phyloP scores from a whole-genome alignment of 2,113 vertebrate genomes.

The Procapra przewalskii region DNA sequence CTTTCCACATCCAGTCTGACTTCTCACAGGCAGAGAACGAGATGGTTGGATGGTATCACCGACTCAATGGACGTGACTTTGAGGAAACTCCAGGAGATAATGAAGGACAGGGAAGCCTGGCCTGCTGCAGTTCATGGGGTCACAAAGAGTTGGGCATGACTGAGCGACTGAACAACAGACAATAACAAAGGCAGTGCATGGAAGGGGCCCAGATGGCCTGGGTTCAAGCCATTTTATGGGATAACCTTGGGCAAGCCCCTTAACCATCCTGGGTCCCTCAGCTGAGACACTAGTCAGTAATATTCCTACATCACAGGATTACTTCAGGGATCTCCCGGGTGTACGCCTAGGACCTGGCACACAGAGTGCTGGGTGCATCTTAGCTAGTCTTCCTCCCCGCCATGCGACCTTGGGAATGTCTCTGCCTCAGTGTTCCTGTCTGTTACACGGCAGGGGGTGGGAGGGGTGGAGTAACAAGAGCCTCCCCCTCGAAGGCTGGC shows the following conservation, averaged over 20 bases:
- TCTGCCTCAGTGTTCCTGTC: not conserved
- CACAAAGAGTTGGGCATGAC: not conserved
- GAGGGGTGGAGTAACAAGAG: not conserved
- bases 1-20: not conserved
- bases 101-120: not conserved
- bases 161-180: not conserved
- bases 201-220: not conserved
- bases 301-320: not conserved
- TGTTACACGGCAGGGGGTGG: not conserved
- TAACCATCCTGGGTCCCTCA: not conserved
- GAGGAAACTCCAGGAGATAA: not conserved
- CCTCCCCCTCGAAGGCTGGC: not conserved
- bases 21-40: not conserved
- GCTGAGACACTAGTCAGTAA: not conserved
- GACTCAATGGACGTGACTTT: not conserved
- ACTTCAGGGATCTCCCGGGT: not conserved
- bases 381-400: rapidly evolving
- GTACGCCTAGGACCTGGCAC: not conserved
- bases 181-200: not conserved
- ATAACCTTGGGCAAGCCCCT: not conserved
- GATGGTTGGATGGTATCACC: not conserved
- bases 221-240: not conserved
- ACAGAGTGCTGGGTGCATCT: rapidly evolving
- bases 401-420: not conserved
- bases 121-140: not conserved